These are phyloP conservation scores for Onchidella celtica DNA, from an alignment of 2,888 invertebrate species.

Conservation along the genomic window DNA sequence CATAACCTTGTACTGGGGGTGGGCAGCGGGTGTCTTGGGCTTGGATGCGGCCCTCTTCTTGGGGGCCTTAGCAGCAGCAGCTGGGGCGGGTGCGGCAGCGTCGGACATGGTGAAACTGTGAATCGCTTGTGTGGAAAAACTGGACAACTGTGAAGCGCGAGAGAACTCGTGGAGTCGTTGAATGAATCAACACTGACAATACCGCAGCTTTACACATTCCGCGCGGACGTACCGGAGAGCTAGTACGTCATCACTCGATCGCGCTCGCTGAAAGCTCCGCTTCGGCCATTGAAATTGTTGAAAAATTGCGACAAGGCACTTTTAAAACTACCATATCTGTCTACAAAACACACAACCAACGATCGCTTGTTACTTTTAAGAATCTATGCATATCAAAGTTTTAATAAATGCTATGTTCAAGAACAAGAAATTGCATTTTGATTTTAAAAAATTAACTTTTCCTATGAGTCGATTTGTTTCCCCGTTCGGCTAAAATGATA, in stretches of 20 bases:
- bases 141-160: no score
- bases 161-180: neutral
- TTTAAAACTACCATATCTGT: neutral
- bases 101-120: constrained; percentile 27
- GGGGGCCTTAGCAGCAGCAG: constrained; percentile 1
- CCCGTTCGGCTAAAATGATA: no score
- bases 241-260: neutral
- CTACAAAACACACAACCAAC: neutral
- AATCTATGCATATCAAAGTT: no score
- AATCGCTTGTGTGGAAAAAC: no score
- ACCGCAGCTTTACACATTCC: neutral
- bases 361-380: neutral
- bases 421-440: neutral
- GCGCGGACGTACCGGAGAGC: constrained; percentile 10
- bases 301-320: neutral
- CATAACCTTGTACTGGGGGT: constrained; percentile 57
- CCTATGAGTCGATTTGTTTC: no score
- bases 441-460: no score
- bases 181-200: neutral
- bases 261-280: neutral
- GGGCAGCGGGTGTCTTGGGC: constrained; percentile 28
- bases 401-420: neutral
- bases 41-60: constrained; percentile 30
- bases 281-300: neutral
- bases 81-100: constrained; percentile 31